Percentiles rank a stretch among this genome's conserved stretches.
Conservation (phyloP, 2,797 vertebrate genomes). For the Clarias pachynema region DNA sequence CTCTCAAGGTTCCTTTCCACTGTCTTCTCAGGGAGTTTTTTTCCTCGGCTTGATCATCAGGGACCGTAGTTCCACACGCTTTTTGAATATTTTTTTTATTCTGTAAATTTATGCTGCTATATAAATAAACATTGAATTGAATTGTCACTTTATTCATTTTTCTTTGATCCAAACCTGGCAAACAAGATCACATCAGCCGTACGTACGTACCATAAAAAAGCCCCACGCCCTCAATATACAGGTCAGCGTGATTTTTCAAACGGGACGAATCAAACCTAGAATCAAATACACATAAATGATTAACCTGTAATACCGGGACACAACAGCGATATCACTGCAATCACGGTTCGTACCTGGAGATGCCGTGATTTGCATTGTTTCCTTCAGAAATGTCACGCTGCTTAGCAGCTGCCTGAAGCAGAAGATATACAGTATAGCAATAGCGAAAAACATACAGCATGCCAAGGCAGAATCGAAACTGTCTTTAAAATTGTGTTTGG, state of each 20-base stretch:
- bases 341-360: slow-evolving; percentile 57
- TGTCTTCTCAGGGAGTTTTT: too few species aligned
- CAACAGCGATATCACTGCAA: neutral
- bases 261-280: slow-evolving; percentile 29
- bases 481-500: neutral
- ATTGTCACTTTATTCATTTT: too few species aligned
- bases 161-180: neutral
- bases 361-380: slow-evolving; percentile 54
- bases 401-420: slow-evolving; percentile 54
- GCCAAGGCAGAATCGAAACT: too few species aligned
- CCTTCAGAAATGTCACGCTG: slow-evolving; percentile 51
- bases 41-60: too few species aligned
- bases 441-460: neutral
- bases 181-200: neutral
- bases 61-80: too few species aligned
- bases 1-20: too few species aligned
- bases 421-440: slow-evolving; percentile 15
- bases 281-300: neutral
- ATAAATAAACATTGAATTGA: too few species aligned
- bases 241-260: slow-evolving; percentile 47
- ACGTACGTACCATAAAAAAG: slow-evolving; percentile 46
- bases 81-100: too few species aligned
- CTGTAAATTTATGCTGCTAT: too few species aligned
- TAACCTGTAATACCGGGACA: neutral
- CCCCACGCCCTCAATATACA: slow-evolving; percentile 69